Conservation (phyloP, 2,797 vertebrate genomes). For the Crax fasciolata region DNA sequence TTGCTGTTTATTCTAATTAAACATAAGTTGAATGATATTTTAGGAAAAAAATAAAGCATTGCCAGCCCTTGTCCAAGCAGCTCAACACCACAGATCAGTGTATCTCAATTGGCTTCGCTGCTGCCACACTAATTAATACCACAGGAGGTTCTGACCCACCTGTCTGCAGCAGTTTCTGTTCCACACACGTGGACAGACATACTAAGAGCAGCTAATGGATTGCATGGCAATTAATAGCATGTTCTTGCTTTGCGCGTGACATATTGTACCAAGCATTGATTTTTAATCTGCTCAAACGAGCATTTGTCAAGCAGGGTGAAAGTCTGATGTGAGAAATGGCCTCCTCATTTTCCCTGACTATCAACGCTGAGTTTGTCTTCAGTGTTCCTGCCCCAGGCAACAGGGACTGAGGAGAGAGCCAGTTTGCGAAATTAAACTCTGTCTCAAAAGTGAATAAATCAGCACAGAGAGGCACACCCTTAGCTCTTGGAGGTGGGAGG, state of each 20-base stretch:
- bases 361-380: conserved; percentile 56
- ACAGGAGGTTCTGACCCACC: conserved; percentile 26
- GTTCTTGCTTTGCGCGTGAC: conserved; percentile 63
- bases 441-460: conserved; percentile 54
- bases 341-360: conserved; percentile 76
- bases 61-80: neutral
- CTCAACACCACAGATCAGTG: neutral
- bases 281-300: conserved; percentile 74
- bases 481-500: neutral
- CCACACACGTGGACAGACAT: neutral
- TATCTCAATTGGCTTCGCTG: neutral
- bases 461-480: neutral
- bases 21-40: neutral
- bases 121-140: neutral
- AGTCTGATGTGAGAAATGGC: conserved; percentile 68
- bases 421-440: conserved; percentile 55
- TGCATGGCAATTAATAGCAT: conserved; percentile 62
- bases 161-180: neutral
- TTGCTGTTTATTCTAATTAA: neutral
- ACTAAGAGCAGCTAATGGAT: conserved; percentile 54
- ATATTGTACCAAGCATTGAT: conserved; percentile 71
- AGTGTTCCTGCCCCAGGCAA: conserved; percentile 37
- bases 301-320: conserved; percentile 66
- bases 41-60: accelerated
- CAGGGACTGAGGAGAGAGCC: neutral